A percentile compares a stretch with the other conserved stretches of the same genome.
phyloP scores from a whole-genome alignment of 2,888 invertebrate genomes.

The Apotomis turbidana region DNA sequence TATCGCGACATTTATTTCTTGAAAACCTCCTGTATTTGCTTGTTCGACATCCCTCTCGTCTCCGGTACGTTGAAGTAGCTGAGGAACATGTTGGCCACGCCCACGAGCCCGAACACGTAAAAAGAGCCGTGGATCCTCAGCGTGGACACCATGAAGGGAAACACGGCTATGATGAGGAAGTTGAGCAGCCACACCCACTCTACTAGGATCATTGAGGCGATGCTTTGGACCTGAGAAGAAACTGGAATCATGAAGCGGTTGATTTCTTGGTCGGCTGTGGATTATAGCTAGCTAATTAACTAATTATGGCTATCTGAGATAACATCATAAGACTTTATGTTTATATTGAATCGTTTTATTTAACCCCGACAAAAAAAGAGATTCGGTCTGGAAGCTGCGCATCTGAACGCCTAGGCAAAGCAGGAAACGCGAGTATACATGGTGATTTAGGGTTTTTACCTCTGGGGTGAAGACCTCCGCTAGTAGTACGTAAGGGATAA shows the following conservation, averaged over 20 bases:
- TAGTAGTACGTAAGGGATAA: constrained; percentile 60
- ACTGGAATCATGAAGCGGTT: not conserved
- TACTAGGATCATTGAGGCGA: constrained; percentile 71
- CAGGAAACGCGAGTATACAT: too few relatives aligned
- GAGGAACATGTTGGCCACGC: constrained; percentile 57
- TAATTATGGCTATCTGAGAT: too few relatives aligned
- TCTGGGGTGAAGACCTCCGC: constrained; percentile 68
- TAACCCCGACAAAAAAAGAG: too few relatives aligned
- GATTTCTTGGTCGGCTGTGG: too few relatives aligned
- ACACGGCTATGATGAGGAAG: constrained; percentile 71
- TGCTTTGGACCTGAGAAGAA: constrained; percentile 64
- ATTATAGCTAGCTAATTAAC: too few relatives aligned
- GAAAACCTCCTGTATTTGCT: constrained; percentile 64
- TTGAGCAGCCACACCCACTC: constrained; percentile 75
- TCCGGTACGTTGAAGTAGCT: constrained; percentile 70
- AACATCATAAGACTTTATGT: too few relatives aligned
- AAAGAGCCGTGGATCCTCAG: constrained; percentile 70
- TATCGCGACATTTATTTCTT: constrained; percentile 29
- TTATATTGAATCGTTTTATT: too few relatives aligned
- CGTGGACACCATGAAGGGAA: constrained; percentile 60
- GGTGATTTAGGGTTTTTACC: constrained; percentile 47
- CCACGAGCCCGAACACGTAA: constrained; percentile 65
- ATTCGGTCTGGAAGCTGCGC: too few relatives aligned
- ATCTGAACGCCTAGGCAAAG: too few relatives aligned
- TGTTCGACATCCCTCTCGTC: constrained; percentile 75